Evolutionary conservation across 2,888 invertebrate genomes (phyloP).

Genomic region (Leucoma salicis): DNA sequence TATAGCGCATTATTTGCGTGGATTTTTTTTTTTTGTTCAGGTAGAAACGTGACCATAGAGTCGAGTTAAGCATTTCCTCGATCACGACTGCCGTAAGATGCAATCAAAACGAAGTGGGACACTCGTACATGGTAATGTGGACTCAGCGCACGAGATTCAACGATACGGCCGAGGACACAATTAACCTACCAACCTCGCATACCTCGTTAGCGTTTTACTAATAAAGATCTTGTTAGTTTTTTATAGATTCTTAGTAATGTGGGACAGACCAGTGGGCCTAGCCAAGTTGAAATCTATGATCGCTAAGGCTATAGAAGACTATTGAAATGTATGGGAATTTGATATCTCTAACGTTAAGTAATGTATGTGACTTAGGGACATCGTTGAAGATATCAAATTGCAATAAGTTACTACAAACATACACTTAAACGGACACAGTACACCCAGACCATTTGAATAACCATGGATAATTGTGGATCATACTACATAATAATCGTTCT

Average conservation of each 20-base stretch:
- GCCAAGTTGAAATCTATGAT: too few relatives aligned
- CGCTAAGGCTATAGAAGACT: too few relatives aligned
- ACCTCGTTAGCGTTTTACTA: constrained; percentile 44
- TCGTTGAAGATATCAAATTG: too few relatives aligned
- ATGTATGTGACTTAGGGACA: too few relatives aligned
- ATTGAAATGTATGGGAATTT: too few relatives aligned
- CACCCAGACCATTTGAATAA: too few relatives aligned
- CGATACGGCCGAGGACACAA: constrained; percentile 45
- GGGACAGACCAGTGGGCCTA: too few relatives aligned
- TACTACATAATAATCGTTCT: too few relatives aligned
- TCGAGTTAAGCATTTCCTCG: constrained; percentile 54
- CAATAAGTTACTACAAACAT: too few relatives aligned
- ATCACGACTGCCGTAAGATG: constrained; percentile 66
- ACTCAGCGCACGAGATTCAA: constrained; percentile 30
- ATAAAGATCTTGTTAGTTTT: constrained; percentile 14
- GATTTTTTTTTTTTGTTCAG: constrained; percentile 42
- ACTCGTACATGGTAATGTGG: constrained; percentile 50
- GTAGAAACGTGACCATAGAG: constrained; percentile 67
- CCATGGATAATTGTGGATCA: too few relatives aligned
- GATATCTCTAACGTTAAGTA: too few relatives aligned
- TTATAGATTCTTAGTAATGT: neutral
- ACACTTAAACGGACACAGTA: too few relatives aligned
- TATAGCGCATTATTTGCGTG: constrained; percentile 62
- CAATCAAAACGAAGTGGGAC: constrained; percentile 49
- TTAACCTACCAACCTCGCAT: constrained; percentile 59